Base-by-base conservation (phyloP, 2,113 vertebrate genomes). In the Brachirus orientalis region DNA sequence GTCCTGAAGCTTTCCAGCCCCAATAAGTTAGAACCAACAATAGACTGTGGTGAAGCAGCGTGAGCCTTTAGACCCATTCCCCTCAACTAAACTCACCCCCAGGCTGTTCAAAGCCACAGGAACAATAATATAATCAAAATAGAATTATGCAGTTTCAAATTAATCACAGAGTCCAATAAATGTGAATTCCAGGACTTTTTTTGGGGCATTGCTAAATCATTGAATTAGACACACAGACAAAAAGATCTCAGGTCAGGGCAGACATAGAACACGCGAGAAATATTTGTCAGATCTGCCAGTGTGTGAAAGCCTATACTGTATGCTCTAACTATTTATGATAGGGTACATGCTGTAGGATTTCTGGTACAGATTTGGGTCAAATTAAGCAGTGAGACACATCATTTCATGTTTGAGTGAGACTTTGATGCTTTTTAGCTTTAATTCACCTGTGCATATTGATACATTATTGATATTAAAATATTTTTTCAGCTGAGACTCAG, bases 51-150 rank as follows among this genome's bases (percentile, higher is more conserved):
- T 1, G 36, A 83, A 80, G 45, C 83, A 69, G 75, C 61, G 50
- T 73, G 81, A 77, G 55, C 63, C 63, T 64, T 79, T n/a, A 65
- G 60, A 51, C 60, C 14, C 19, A 18, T 63, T 68, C 44, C 50
- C 36, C 59, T 63, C 45, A 10, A 55, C 46, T 70, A 52, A 68
- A 74, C 70, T 58, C 50, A 41, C 54, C 69, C 80, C 73, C 60
- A 52, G 59, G 63, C 75, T 8, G 46, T 76, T 80, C 80, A 88
- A 84, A 87, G 55, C 63, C 67, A 77, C 56, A 65, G 56, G 20
- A 84, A 79, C 52, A 83, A 72, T 77, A 83, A 86, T 68, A 79
- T 66, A 81, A 75, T 80, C 69, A 83, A 86, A 88, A 87, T 35
- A 84, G 61, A 76, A 79, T 84, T 57, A 86, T 85, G 69, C 68